Conservation (phyloP, 2,113 vertebrate genomes). For the Prionailurus viverrinus region DNA sequence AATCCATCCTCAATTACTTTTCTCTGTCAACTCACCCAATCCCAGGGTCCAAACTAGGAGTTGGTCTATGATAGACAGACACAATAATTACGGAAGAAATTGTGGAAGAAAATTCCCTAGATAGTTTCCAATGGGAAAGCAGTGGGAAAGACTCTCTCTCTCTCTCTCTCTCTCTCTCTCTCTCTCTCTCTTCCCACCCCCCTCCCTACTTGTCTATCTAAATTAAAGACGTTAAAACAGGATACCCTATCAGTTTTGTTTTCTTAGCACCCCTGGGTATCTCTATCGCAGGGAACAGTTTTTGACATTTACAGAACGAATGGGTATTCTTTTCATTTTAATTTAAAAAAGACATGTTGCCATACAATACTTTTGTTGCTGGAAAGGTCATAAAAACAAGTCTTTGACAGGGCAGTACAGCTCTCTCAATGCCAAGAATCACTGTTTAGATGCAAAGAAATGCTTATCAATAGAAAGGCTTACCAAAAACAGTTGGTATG, state of each 20-base stretch:
- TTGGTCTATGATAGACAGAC: neutral
- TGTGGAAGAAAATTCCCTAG: neutral
- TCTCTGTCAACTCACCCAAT: neutral
- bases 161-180: neutral
- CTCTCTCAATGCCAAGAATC: neutral
- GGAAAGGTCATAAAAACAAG: conserved; percentile 1
- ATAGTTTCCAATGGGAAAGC: conserved; percentile 30
- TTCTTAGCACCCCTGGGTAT: neutral
- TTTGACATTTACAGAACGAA: neutral
- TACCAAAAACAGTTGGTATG: conserved; percentile 7
- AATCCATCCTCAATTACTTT: conserved; percentile 6
- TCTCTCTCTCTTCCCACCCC: neutral
- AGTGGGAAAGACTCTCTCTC: neutral
- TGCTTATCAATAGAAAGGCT: neutral
- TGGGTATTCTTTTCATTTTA: conserved; percentile 25
- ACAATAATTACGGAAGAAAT: conserved; percentile 3
- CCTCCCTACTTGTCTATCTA: neutral
- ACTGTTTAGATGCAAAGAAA: neutral
- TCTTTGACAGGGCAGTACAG: neutral
- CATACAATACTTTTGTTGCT: neutral
- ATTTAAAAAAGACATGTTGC: neutral
- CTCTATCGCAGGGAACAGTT: neutral
- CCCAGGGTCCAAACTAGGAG: neutral
- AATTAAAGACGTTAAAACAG: conserved; percentile 21
- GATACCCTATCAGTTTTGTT: neutral